phyloP scores from a whole-genome alignment of 2,888 invertebrate species.

The Microctonus hyperodae region DNA sequence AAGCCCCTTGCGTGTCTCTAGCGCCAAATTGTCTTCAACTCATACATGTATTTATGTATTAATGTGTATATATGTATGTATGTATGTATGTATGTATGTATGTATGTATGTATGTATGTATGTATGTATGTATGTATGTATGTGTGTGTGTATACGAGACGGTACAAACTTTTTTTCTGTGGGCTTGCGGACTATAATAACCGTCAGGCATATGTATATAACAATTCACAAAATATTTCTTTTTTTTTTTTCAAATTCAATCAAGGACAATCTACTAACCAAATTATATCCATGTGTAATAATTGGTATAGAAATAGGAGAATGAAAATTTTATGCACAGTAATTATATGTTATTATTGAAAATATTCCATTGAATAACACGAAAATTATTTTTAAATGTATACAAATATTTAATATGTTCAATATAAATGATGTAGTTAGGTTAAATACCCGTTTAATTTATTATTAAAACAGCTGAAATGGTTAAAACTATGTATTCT shows the following conservation, averaged over 20 bases:
- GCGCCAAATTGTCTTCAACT: not conserved
- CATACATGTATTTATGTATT: not conserved
- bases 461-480: not conserved
- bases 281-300: not conserved
- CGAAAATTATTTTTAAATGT: not conserved
- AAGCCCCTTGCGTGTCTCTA: constrained; percentile 6
- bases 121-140: not conserved
- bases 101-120: too few species aligned
- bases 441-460: not conserved
- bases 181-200: not conserved
- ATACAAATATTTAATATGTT: not conserved
- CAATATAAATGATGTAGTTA: constrained; percentile 4
- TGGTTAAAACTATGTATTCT: too few species aligned
- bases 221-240: not conserved
- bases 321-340: too few species aligned
- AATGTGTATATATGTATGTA: too few species aligned
- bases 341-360: not conserved
- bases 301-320: too few species aligned
- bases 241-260: not conserved
- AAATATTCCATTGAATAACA: not conserved
- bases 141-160: not conserved
- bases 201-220: not conserved
- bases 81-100: too few species aligned
- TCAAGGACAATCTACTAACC: not conserved
- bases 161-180: not conserved